Conservation (phyloP, 2,113 vertebrate species). For the Paedocypris sp. region DNA sequence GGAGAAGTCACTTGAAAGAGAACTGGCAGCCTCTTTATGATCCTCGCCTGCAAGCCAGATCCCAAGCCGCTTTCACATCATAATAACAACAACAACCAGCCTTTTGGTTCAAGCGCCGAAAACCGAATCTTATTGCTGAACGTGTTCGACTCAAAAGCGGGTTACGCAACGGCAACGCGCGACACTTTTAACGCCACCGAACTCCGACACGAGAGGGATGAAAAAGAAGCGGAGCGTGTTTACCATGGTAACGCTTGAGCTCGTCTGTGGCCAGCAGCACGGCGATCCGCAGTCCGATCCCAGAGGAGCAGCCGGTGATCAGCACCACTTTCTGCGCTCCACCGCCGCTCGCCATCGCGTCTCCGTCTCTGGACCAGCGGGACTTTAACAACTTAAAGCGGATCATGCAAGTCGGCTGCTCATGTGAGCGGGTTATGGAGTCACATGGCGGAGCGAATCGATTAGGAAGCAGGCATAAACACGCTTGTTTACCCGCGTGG, state of each 20-base stretch:
- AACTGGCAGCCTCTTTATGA: slow-evolving; percentile 64
- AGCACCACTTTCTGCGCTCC: slow-evolving; percentile 69
- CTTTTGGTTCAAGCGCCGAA: slow-evolving; percentile 30
- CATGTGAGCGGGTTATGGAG: slow-evolving; percentile 57
- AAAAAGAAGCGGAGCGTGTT: slow-evolving; percentile 43
- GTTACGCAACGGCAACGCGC: background rate
- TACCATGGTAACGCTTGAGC: slow-evolving; percentile 70
- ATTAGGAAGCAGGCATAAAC: slow-evolving; percentile 26
- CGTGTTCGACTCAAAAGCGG: background rate
- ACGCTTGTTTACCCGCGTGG: slow-evolving; percentile 13
- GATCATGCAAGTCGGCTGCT: slow-evolving; percentile 56
- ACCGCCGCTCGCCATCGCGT: slow-evolving; percentile 63
- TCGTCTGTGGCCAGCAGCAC: slow-evolving; percentile 67
- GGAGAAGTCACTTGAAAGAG: slow-evolving; percentile 68
- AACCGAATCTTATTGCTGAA: slow-evolving; percentile 19
- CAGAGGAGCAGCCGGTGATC: slow-evolving; percentile 75
- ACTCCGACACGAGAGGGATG: background rate
- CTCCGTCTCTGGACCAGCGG: slow-evolving; percentile 48
- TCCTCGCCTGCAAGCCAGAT: slow-evolving; percentile 52
- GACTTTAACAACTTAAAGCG: slow-evolving; percentile 55
- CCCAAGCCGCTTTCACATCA: slow-evolving; percentile 57
- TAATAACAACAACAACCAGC: slow-evolving; percentile 54
- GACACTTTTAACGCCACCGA: background rate
- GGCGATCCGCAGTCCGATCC: slow-evolving; percentile 68
- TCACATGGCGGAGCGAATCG: slow-evolving; percentile 59